These are phyloP conservation scores for Peribatodes rhomboidaria DNA, from an alignment of 2,888 invertebrate genomes.

Conservation along the genomic window DNA sequence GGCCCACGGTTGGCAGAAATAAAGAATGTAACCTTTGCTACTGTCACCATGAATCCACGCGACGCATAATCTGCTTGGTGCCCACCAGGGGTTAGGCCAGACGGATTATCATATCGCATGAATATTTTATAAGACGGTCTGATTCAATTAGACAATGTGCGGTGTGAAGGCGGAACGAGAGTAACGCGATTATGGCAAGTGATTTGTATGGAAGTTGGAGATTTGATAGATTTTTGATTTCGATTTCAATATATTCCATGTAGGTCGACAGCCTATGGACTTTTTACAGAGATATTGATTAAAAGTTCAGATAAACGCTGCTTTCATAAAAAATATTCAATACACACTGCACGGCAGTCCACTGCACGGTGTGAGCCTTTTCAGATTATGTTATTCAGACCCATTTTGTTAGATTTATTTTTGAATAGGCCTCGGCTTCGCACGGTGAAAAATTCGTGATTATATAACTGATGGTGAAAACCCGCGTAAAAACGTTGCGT, in stretches of 20 bases:
- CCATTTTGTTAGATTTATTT: too few species aligned
- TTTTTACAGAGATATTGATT: too few species aligned
- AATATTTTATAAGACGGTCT: conserved; percentile 81
- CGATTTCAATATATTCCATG: background rate
- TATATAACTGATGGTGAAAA: too few species aligned
- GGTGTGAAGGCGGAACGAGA: conserved; percentile 55
- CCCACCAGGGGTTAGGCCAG: conserved; percentile 52
- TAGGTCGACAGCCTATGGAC: background rate
- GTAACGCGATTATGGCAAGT: conserved; percentile 59
- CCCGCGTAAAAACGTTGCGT: too few species aligned
- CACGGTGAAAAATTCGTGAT: too few species aligned
- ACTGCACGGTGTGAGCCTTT: too few species aligned
- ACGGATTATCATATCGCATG: conserved; percentile 82
- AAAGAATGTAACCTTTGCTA: conserved; percentile 9
- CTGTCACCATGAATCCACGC: conserved; percentile 16
- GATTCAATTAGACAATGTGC: conserved; percentile 77
- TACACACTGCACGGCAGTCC: too few species aligned
- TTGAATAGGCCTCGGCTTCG: too few species aligned
- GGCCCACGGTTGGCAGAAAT: too few species aligned
- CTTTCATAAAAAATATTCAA: too few species aligned
- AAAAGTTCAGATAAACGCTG: too few species aligned
- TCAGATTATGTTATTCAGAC: too few species aligned
- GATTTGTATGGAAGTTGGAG: conserved; percentile 41
- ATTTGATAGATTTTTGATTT: conserved; percentile 47
- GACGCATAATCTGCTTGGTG: conserved; percentile 30